A percentile compares a stretch with the other conserved stretches of the same genome.
These are phyloP conservation scores for Chiloscyllium punctatum DNA, from an alignment of 2,797 vertebrate genomes.

Conservation along the genomic window DNA sequence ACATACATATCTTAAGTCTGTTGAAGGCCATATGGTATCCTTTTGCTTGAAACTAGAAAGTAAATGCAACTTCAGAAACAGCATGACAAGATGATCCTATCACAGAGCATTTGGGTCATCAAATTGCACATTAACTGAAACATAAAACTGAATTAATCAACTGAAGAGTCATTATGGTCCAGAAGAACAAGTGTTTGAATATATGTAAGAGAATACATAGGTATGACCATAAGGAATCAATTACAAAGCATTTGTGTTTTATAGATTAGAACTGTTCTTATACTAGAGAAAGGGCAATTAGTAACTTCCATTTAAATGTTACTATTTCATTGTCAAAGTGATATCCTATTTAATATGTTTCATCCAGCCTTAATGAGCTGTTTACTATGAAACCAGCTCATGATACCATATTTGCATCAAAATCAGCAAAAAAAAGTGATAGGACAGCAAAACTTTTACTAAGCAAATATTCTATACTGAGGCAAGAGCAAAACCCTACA, in stretches of 20 bases:
- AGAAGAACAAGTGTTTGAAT: neutral
- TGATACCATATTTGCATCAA: neutral
- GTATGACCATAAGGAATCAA: neutral
- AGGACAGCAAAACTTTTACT: neutral
- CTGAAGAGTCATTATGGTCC: neutral
- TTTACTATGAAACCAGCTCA: neutral
- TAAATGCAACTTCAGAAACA: constrained; percentile 27
- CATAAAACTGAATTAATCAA: constrained; percentile 18
- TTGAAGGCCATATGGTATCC: constrained; percentile 29
- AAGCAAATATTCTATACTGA: too few species aligned
- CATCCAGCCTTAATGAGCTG: neutral
- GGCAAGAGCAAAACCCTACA: neutral
- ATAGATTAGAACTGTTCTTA: constrained; percentile 3
- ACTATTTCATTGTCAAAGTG: neutral
- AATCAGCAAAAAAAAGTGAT: neutral
- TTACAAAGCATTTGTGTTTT: neutral
- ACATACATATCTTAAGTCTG: constrained; percentile 32
- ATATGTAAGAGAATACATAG: neutral
- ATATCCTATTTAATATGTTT: neutral
- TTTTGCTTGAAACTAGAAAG: constrained; percentile 23
- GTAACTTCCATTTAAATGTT: neutral
- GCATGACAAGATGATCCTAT: neutral
- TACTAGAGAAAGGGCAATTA: neutral
- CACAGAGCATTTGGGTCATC: constrained; percentile 30
- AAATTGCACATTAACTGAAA: constrained; percentile 21